Conservation (phyloP, 1,140 invertebrate genomes). For the Chironomus striatipennis region DNA sequence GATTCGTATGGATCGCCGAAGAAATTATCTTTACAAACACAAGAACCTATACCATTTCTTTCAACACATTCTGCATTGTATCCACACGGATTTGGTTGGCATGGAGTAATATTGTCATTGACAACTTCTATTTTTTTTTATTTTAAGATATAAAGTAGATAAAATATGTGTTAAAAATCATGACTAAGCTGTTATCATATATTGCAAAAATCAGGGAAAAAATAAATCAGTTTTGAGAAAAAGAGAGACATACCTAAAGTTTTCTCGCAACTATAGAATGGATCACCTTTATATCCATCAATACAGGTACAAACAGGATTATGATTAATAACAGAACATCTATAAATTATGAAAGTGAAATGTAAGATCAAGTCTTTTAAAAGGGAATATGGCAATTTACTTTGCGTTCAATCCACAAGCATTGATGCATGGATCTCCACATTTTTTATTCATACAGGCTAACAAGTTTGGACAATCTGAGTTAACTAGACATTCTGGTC, state of each 20-base stretch:
- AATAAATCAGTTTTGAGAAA: not conserved
- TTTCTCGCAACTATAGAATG: conserved; percentile 55
- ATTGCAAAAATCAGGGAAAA: too few relatives aligned
- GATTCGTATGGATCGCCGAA: conserved; percentile 62
- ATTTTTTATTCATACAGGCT: conserved; percentile 72
- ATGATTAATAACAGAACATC: conserved; percentile 60
- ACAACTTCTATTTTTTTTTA: not conserved
- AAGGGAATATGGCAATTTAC: not conserved
- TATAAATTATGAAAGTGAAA: not conserved
- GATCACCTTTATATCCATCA: conserved; percentile 60
- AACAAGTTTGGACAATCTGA: conserved; percentile 72
- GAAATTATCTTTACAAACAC: conserved; percentile 59
- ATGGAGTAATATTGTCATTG: conserved; percentile 44
- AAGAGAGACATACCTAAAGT: not conserved
- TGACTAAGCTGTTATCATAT: conserved; percentile 24
- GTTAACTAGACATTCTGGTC: conserved; percentile 70
- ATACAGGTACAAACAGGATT: conserved; percentile 59
- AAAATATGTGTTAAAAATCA: conserved; percentile 28
- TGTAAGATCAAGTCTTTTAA: not conserved
- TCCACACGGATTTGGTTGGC: conserved; percentile 63
- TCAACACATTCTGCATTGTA: conserved; percentile 71
- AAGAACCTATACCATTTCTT: conserved; percentile 56
- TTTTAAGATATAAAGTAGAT: not conserved
- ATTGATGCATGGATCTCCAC: conserved; percentile 68
- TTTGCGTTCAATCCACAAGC: conserved; percentile 74